Conservation (phyloP, 2,797 vertebrate species). For the Anabas testudineus region DNA sequence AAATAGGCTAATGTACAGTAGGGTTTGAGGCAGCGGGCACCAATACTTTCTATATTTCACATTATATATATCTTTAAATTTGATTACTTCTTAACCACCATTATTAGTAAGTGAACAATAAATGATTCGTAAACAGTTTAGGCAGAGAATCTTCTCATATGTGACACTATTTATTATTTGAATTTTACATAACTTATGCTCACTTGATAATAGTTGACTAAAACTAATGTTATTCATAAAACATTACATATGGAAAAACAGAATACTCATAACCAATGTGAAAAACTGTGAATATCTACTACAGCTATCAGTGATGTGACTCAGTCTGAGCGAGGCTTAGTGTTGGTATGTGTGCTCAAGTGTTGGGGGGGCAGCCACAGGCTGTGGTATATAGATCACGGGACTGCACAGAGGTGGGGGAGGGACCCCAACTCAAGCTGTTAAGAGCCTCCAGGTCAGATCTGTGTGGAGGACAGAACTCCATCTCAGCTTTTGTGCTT, state of each 20-base stretch:
- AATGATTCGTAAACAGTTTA: not conserved
- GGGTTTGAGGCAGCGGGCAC: not conserved
- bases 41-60: not conserved
- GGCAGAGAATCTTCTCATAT: too few relatives aligned
- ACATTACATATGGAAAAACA: too few relatives aligned
- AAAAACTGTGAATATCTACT: not conserved
- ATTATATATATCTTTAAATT: not conserved
- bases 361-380: conserved; percentile 17
- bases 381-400: conserved; percentile 30
- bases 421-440: conserved; percentile 37
- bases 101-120: not conserved
- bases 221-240: too few relatives aligned
- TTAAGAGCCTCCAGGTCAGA: conserved; percentile 55
- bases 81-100: not conserved
- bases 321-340: not conserved
- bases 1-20: not conserved
- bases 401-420: not conserved
- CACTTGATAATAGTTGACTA: not conserved
- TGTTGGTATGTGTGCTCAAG: not conserved
- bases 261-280: not conserved
- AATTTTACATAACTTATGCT: not conserved
- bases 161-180: not conserved
- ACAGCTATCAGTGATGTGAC: not conserved
- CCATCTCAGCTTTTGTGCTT: conserved; percentile 40
- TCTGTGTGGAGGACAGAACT: conserved; percentile 33